Base-by-base conservation (phyloP, 37 sponge, comb jelly and placozoan species). In the Corticium candelabrum region DNA sequence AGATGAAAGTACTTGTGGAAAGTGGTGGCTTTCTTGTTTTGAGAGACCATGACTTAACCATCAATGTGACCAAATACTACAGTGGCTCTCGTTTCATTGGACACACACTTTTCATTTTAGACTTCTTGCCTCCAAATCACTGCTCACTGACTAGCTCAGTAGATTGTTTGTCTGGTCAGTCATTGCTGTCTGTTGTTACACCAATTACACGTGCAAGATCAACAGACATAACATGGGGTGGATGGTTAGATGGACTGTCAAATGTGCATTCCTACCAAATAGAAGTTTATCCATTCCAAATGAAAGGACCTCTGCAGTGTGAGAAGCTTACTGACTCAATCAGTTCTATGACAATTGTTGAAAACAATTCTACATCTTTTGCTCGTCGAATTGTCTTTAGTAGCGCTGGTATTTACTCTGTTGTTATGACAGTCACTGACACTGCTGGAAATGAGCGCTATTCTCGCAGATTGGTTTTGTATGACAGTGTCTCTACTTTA, bases 191-290 rank as follows among this genome's bases (percentile, higher is more conserved):
- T 27, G 21, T 50, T 50, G 15, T 50, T 21, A 21, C 62, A 50
- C 80, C 33, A 41, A 76, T 77, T 21, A 73, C 81, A 1, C 15
- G 40, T 15, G 3, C n/a, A 35, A 38, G 68, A n/a, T 35, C 4
- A 21, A 67, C 78, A 27, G 27, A 41, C 1, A 76, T 84, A 2
- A 0, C 31, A n/a, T 90, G 91, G 91, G 91, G 91, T 0, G 91
- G 91, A 3, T 90, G 85, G 85, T 32, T 2, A 0, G 91, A 90
- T 67, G 36, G 35, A 5, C 91, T 87, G 36, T 74, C 91, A 0
- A 83, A 50, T 21, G 62, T 50, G 15, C 15, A 11, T 21, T 50
- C 62, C 15, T 50, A 50, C 21, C 62, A 21, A 50, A 21, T 50
- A 11, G 62, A 50, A 11, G 62, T 21, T 21, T 50, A 50, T 50